Conservation (phyloP, 2,888 invertebrate species). For the Pristionchus maxplancki region DNA sequence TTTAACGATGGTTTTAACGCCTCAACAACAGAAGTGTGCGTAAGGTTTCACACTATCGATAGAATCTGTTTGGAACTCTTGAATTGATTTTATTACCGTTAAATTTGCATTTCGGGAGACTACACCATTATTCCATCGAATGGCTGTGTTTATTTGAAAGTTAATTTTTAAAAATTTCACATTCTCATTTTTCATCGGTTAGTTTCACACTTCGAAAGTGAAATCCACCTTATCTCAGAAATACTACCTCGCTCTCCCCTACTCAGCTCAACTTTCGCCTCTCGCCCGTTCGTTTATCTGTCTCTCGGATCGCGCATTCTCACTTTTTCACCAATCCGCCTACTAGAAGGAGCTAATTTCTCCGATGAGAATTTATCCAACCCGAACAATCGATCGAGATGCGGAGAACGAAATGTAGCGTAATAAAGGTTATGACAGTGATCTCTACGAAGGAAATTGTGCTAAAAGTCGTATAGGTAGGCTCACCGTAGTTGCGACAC, state of each 20-base stretch:
- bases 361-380: constrained; percentile 7
- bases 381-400: neutral
- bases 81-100: too few species aligned
- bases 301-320: neutral
- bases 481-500: constrained; percentile 31
- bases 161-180: too few species aligned
- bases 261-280: neutral
- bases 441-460: too few species aligned
- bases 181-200: neutral
- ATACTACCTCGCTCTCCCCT: neutral
- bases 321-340: neutral
- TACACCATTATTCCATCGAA: too few species aligned
- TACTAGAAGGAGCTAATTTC: neutral
- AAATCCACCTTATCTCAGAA: neutral
- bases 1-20: too few species aligned
- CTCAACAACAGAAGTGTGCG: too few species aligned
- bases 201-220: neutral
- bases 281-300: constrained; percentile 29
- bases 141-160: too few species aligned
- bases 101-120: too few species aligned
- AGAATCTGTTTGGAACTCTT: too few species aligned
- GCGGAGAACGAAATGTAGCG: neutral
- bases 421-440: neutral
- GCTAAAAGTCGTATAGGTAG: too few species aligned
- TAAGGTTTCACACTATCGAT: too few species aligned